These are phyloP conservation scores for Pelusios castaneus DNA, from an alignment of 2,113 vertebrate genomes.

Conservation along the genomic window DNA sequence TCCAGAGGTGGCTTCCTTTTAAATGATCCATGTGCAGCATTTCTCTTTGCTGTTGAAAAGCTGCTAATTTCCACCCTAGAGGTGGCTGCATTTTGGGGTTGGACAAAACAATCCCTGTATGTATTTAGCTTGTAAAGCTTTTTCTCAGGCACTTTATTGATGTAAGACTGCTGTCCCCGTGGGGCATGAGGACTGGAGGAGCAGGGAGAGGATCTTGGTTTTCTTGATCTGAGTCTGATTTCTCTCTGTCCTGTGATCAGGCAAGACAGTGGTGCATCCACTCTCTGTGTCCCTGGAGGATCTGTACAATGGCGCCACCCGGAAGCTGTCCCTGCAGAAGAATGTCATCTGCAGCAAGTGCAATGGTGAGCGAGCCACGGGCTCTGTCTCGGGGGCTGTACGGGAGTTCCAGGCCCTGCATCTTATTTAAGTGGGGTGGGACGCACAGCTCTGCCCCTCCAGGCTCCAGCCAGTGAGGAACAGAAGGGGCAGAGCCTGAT, in stretches of 20 bases:
- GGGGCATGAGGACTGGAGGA: not conserved
- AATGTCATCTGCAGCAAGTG: conserved; percentile 74
- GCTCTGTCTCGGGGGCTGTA: fast-evolving
- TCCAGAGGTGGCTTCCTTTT: not conserved
- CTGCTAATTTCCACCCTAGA: not conserved
- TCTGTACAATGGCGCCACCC: conserved; percentile 66
- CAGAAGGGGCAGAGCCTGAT: not conserved
- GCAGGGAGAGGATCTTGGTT: not conserved
- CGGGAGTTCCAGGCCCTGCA: not conserved
- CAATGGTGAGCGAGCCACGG: conserved; percentile 23
- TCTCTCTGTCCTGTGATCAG: not conserved
- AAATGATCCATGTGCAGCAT: not conserved
- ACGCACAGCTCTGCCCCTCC: not conserved
- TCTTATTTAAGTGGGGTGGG: not conserved
- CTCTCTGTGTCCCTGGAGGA: conserved; percentile 67
- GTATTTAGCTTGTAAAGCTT: not conserved
- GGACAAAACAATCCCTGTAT: not conserved
- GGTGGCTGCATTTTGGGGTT: not conserved
- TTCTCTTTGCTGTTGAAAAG: not conserved
- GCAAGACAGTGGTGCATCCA: conserved; percentile 70
- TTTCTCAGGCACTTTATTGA: not conserved
- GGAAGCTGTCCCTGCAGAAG: conserved; percentile 76
- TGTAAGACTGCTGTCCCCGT: not conserved
- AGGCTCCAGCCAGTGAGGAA: not conserved
- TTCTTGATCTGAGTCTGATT: fast-evolving